Evolutionary conservation across 2,888 invertebrate genomes (phyloP), one percentile per base, ranked within the genome.

Genomic region (Pollenia angustigena): DNA sequence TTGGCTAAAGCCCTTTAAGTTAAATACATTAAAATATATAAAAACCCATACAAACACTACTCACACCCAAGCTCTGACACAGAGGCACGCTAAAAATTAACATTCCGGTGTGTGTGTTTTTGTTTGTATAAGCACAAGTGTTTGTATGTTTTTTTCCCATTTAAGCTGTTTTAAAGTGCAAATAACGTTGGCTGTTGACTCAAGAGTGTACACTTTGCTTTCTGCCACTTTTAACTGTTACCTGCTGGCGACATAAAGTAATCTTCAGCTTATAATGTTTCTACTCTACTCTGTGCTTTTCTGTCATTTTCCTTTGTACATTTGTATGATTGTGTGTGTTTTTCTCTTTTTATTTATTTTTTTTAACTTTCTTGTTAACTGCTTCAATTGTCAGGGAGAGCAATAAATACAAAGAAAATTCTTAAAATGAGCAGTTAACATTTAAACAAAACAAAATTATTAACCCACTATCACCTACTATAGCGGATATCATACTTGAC

Each of bases 221-320:
- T 79, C 32, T 82, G 81, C 69, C 82, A 86, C 79, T 82, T 79
- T 80, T 79, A 56, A 64, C 74, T 78, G 60, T 75, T 62, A 75
- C 50, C 75, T 69, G 60, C 69, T 69, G 69, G 82, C 69, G 79
- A 86, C 82, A 80, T 82, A 75, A 82, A 75, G 82, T 86, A 86
- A 82, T 82, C 79, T 82, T 82, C 64, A 79, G 64, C 69, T 86
- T 72, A 78, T 75, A 79, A 69, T 68, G 69, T 80, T 86, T 52
- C 54, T 54, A 46, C 42, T 40, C 9, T 14, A n/a, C 16, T 42
- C 11, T 60, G 23, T 44, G 16, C 44, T 72, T 50, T 58, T 42
- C 40, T 81, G 48, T 68, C 58, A 52, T 18, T 44, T 75, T 4
- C 32, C 6, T 32, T 32, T 6, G 32, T 32, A 32, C 32, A 32